Conservation (phyloP, 2,797 vertebrate species). For the Chaetophractus vellerosus region DNA sequence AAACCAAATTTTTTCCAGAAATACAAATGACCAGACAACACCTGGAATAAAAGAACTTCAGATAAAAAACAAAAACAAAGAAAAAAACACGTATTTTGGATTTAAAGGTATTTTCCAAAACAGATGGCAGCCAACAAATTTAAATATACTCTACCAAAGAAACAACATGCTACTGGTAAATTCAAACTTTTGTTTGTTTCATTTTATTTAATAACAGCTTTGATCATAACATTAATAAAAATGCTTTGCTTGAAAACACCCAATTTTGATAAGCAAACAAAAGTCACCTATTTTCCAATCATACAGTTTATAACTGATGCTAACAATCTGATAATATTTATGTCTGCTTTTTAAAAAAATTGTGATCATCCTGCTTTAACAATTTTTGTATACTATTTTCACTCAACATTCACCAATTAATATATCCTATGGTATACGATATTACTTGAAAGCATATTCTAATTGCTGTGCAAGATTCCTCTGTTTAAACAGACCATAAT, state of each 20-base stretch:
- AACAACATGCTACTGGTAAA: background rate
- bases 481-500: background rate
- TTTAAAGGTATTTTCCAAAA: constrained; percentile 24
- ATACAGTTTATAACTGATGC: background rate
- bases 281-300: background rate
- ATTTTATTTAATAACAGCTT: background rate
- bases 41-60: background rate
- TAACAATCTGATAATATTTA: background rate
- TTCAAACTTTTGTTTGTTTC: background rate
- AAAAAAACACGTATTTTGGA: background rate
- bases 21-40: background rate
- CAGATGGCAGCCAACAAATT: background rate
- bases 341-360: background rate
- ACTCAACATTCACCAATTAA: background rate
- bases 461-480: background rate
- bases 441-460: background rate
- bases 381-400: background rate
- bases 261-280: constrained; percentile 8
- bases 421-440: background rate
- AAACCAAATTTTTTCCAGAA: background rate
- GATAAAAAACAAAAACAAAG: too few relatives aligned
- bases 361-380: background rate
- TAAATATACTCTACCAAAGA: background rate
- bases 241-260: background rate
- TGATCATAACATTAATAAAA: background rate